Percentiles rank a stretch among this genome's conserved stretches.
Evolutionary conservation across 2,113 vertebrate species (phyloP).

Genomic region (Toxotes jaculatrix): DNA sequence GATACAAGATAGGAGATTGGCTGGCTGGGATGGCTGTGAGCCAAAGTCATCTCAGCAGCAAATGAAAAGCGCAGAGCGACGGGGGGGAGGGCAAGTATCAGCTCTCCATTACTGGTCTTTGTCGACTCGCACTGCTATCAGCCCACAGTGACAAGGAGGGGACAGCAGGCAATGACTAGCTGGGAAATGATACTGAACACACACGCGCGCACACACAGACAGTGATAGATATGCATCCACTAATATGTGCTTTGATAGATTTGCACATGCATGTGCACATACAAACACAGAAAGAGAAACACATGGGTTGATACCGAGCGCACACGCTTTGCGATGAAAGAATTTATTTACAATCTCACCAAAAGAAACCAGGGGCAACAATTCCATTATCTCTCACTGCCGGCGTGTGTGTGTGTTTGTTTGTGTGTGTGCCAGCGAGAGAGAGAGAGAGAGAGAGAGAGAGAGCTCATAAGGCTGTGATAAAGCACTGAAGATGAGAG

Average conservation of each 20-base stretch:
- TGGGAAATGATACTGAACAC: constrained; percentile 58
- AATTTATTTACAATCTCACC: constrained; percentile 64
- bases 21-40: constrained; percentile 66
- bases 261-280: background rate
- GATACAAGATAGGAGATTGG: constrained; percentile 67
- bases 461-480: constrained; percentile 67
- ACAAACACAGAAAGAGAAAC: background rate
- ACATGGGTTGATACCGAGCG: constrained; percentile 5
- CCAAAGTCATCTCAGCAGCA: constrained; percentile 76
- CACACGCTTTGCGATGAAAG: constrained; percentile 43
- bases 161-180: constrained; percentile 60
- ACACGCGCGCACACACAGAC: constrained; percentile 28
- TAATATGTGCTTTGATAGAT: constrained; percentile 25
- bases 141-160: constrained; percentile 70
- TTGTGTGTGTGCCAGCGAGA: constrained; percentile 17
- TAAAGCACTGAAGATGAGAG: constrained; percentile 72
- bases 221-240: constrained; percentile 13
- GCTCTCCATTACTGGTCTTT: constrained; percentile 74
- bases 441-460: constrained; percentile 35
- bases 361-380: constrained; percentile 69
- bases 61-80: constrained; percentile 70
- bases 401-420: constrained; percentile 25
- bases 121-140: constrained; percentile 67
- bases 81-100: constrained; percentile 45
- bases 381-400: constrained; percentile 61